Conservation (phyloP, 2,888 invertebrate species). For the Auanema freiburgensis region DNA sequence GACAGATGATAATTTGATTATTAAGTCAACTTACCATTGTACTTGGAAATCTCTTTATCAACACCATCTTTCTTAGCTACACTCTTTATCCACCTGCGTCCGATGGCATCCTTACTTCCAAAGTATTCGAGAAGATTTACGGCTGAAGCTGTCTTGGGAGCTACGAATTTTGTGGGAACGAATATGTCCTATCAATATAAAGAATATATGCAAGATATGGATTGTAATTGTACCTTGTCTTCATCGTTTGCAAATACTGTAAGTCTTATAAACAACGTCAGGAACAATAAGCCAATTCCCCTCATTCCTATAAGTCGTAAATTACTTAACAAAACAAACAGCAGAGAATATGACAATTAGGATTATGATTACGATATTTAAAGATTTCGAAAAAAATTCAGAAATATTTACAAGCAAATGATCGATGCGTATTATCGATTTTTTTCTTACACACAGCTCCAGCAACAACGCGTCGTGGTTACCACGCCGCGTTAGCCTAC, state of each 20-base stretch:
- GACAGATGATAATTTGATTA: background rate
- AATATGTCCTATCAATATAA: slow-evolving; percentile 22
- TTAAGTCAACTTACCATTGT: slow-evolving; percentile 75
- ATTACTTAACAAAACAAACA: background rate
- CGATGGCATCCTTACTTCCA: slow-evolving; percentile 68
- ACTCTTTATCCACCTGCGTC: slow-evolving; percentile 81
- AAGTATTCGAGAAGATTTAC: slow-evolving; percentile 43
- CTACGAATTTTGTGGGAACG: slow-evolving; percentile 26
- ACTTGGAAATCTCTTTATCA: slow-evolving; percentile 88
- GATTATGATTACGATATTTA: background rate
- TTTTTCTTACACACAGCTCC: slow-evolving; percentile 6
- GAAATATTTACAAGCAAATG: background rate
- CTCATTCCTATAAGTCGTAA: background rate
- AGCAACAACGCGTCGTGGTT: too few relatives aligned
- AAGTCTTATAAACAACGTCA: background rate
- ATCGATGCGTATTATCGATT: slow-evolving; percentile 17
- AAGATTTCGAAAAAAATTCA: background rate
- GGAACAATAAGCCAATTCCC: background rate
- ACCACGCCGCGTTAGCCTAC: too few relatives aligned
- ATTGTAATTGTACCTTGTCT: slow-evolving; percentile 1
- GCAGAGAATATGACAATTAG: too few relatives aligned
- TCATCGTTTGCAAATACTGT: slow-evolving; percentile 3
- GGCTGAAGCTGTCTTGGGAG: slow-evolving; percentile 10
- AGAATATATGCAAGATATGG: background rate
- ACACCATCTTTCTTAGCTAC: slow-evolving; percentile 84